A percentile compares a stretch with the other conserved stretches of the same genome.
Evolutionary conservation across 2,113 vertebrate genomes (phyloP).

Genomic region (Chloropsis cyanopogon): DNA sequence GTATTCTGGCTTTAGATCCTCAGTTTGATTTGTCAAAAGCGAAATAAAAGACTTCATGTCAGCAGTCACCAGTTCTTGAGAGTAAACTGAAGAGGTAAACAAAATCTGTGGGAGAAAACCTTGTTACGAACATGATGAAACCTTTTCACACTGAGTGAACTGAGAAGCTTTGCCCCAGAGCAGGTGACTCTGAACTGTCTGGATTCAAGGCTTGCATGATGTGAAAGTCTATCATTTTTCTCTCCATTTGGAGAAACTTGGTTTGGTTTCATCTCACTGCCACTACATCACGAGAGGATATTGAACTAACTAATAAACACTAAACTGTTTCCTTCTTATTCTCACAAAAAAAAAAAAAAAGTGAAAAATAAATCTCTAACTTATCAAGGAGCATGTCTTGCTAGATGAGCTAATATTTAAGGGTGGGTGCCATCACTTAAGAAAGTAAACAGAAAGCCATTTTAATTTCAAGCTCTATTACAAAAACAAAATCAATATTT

Average conservation of each 20-base stretch:
- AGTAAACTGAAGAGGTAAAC: neutral
- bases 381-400: neutral
- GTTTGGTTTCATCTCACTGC: neutral
- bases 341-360: neutral
- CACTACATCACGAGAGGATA: neutral
- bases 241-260: neutral
- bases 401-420: neutral
- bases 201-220: no score
- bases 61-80: neutral
- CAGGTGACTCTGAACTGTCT: neutral
- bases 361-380: neutral
- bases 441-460: constrained; percentile 8
- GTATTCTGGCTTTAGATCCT: neutral
- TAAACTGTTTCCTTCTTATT: neutral
- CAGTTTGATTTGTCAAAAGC: neutral
- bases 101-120: neutral
- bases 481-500: constrained; percentile 11
- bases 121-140: accelerated
- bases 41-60: neutral
- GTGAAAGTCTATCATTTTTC: neutral
- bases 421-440: neutral
- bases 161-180: neutral
- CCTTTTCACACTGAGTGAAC: neutral
- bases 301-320: neutral
- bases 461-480: constrained; percentile 46